Evolutionary conservation across 1,140 invertebrate genomes (phyloP), one percentile per base, ranked within the genome.

Genomic region (Philopotamus ludificatus): DNA sequence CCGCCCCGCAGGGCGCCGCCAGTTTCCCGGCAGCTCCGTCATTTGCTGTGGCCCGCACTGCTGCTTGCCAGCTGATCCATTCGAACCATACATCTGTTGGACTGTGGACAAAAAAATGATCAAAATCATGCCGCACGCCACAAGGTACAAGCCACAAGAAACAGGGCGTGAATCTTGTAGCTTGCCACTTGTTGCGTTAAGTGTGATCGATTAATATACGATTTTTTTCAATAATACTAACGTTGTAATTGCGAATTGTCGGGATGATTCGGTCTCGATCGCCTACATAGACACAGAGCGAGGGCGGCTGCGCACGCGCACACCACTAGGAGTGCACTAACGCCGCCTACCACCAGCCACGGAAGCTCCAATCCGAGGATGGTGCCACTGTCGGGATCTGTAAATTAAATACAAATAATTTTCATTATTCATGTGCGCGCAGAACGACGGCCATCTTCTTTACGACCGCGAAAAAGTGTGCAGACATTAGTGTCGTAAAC

Each of bases 1-100:
- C 84, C 83, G 89, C 89, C 89, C 90, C 90, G 86, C 91, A 93
- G 91, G 91, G 91, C 87, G 89, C 87, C 85, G 86, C 90, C 88
- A 92, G 91, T 94, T 93, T 93, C 90, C 91, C 91, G 89, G 88
- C 82, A 85, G 82, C 75, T 80, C 73, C 73, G 72, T 73, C 67
- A 61, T 62, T 63, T 66, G 67, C 61, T 68, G 70, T 65, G 68
- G 76, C 74, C 71, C 79, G 69, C 60, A 78, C 74, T 74, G 77
- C 72, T 72, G 77, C 73, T 72, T 82, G 80, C 85, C 85, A 76
- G 85, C 86, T 74, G 87, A 83, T 42, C 89, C 90, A 79, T 90
- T 91, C 75, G 87, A 89, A 75, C 87, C 89, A 78, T 86, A 87
- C 85, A 88, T 89, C 76, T 89, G 89, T 82, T 91, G 88, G 76